Percentiles rank a stretch among this genome's conserved stretches.
Conservation (phyloP, 2,113 vertebrate species). For the Mobula birostris region DNA sequence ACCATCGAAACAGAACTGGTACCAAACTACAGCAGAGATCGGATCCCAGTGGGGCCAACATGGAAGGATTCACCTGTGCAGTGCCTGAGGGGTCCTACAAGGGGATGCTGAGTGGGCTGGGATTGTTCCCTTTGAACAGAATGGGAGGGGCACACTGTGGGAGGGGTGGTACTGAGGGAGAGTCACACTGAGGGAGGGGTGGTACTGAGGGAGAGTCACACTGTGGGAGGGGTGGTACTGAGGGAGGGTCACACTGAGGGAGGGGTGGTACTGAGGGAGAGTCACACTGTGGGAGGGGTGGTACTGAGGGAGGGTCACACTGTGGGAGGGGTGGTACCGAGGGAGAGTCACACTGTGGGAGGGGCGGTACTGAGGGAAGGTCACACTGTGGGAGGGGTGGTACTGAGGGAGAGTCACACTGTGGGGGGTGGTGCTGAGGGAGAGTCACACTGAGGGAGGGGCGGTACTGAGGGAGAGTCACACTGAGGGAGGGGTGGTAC, state of each 20-base stretch:
- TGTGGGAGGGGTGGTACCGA: background rate
- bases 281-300: background rate
- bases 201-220: background rate
- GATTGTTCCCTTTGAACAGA: too few species aligned
- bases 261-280: background rate
- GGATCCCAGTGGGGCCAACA: too few species aligned
- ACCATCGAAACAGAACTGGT: too few species aligned
- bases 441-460: background rate
- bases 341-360: background rate
- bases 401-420: background rate
- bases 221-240: background rate
- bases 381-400: too few species aligned
- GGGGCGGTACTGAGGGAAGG: too few species aligned
- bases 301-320: background rate
- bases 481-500: background rate
- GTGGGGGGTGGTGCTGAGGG: background rate
- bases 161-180: background rate
- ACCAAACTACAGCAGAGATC: too few species aligned
- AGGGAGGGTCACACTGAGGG: background rate
- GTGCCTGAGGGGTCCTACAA: too few species aligned
- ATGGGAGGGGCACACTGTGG: too few species aligned
- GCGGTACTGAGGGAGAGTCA: too few species aligned
- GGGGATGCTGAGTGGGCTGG: too few species aligned
- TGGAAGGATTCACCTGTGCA: too few species aligned
- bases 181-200: background rate